Base-by-base conservation (phyloP, 1,140 invertebrate genomes). In the Periplaneta americana region DNA sequence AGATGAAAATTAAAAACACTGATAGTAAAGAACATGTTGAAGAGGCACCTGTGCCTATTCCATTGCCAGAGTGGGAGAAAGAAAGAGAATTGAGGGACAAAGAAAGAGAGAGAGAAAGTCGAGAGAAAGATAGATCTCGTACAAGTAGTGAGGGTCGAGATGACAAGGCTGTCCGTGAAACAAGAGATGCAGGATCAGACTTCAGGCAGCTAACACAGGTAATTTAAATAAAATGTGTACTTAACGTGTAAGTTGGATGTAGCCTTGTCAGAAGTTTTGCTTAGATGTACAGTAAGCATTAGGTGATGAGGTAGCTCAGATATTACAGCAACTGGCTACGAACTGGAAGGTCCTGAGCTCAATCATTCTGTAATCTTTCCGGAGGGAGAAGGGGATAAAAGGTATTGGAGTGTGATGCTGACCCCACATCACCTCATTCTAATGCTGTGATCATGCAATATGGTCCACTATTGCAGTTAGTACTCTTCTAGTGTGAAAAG, bases 1-100 rank as follows among this genome's bases (percentile, higher is more conserved):
- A 92, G 82, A 87, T 91, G 6, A 88, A 66, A 91, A 91, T 82
- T 87, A 89, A 84, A 85, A 87, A 17, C 11, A 18, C 37, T 37
- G 79, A 82, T 48, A 84, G 74, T 75, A 82, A 83, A 78, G 89
- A 88, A 17, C 87, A 90, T 31, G 88, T 88, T 74, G 87, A 88
- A 3, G 86, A 88, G 17, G 89, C 89, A 31, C 86, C 89, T 37
- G 88, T 89, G 33, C 87, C 89, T 32, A 89, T 90, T 81, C 88
- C 90, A 82, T 86, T 91, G 39, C 90, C 90, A 0, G 90, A 91
- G 15, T 91, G 91, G 88, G 90, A 91, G 82, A 87, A 91, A 36
- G 91, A 92, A 18, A 90, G 90, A 32, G 88, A 87, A 84, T 48
- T 48, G 13, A 86, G 88, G 78, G 87, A 88, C 82, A 85, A 88